Evolutionary conservation across 2,888 invertebrate species (phyloP).

Genomic region (Spialia ferax): DNA sequence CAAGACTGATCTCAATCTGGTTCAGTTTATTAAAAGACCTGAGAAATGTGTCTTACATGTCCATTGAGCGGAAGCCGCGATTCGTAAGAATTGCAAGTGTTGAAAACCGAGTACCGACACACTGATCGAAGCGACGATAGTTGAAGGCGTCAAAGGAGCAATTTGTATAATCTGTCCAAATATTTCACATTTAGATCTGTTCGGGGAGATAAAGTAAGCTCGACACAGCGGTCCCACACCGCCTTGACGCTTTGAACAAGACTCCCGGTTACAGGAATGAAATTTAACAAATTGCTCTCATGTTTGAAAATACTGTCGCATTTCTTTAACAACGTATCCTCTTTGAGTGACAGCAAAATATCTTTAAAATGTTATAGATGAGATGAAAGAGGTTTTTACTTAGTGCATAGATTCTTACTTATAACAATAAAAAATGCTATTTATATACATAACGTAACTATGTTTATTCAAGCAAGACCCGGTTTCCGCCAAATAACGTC

Average conservation of each 20-base stretch:
- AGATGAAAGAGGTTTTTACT: no score
- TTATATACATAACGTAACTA: no score
- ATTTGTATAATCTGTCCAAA: slow-evolving; percentile 75
- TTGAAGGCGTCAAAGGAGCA: slow-evolving; percentile 70
- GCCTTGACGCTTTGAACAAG: slow-evolving; percentile 14
- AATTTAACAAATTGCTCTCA: slow-evolving; percentile 30
- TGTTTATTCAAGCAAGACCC: no score
- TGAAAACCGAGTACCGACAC: slow-evolving; percentile 56
- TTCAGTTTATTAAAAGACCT: not conserved
- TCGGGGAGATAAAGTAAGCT: slow-evolving; percentile 54
- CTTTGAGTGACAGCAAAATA: not conserved
- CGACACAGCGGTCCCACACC: slow-evolving; percentile 48
- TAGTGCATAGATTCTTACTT: no score
- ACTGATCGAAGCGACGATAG: slow-evolving; percentile 66
- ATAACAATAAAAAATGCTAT: no score
- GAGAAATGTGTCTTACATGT: slow-evolving; percentile 9
- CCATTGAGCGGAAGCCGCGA: slow-evolving; percentile 41
- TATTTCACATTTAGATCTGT: slow-evolving; percentile 66
- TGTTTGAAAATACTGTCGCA: slow-evolving; percentile 15
- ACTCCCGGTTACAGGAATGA: slow-evolving; percentile 18
- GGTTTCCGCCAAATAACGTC: no score
- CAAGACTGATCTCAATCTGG: not conserved
- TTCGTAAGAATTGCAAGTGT: slow-evolving; percentile 52
- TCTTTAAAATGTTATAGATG: no score
- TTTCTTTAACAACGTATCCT: not conserved